A percentile compares a stretch with the other conserved stretches of the same genome.
Evolutionary conservation across 1,140 invertebrate genomes (phyloP).

Genomic region (Cydia pomonella): DNA sequence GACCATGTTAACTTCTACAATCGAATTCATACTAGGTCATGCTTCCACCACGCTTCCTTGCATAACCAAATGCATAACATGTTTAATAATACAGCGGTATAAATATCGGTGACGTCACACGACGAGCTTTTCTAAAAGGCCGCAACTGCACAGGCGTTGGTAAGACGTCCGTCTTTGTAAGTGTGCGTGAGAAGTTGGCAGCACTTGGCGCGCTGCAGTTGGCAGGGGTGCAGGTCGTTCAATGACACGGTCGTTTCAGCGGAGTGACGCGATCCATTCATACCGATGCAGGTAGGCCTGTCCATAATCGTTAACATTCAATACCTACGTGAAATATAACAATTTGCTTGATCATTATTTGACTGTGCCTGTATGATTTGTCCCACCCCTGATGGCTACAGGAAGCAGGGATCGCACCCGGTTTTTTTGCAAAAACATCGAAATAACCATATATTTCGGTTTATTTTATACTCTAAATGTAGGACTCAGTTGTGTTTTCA

Average conservation of each 20-base stretch:
- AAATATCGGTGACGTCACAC: constrained; percentile 30
- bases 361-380: too few species aligned
- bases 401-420: too few species aligned
- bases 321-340: too few species aligned
- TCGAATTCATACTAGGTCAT: background rate
- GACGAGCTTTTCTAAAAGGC: background rate
- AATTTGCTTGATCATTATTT: too few species aligned
- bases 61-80: constrained; percentile 9
- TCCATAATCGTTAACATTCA: background rate
- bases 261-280: constrained; percentile 60
- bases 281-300: constrained; percentile 40
- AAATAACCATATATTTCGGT: too few species aligned
- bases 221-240: constrained; percentile 43
- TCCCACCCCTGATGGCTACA: too few species aligned
- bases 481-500: too few species aligned
- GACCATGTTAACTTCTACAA: background rate
- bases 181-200: constrained; percentile 44
- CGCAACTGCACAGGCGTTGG: background rate
- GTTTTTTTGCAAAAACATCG: too few species aligned
- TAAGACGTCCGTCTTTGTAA: background rate
- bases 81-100: constrained; percentile 29
- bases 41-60: constrained; percentile 5
- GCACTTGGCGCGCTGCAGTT: background rate
- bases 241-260: constrained; percentile 52
- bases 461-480: too few species aligned